Conservation (phyloP, 1,140 invertebrate species). For the Onthophagus taurus region DNA sequence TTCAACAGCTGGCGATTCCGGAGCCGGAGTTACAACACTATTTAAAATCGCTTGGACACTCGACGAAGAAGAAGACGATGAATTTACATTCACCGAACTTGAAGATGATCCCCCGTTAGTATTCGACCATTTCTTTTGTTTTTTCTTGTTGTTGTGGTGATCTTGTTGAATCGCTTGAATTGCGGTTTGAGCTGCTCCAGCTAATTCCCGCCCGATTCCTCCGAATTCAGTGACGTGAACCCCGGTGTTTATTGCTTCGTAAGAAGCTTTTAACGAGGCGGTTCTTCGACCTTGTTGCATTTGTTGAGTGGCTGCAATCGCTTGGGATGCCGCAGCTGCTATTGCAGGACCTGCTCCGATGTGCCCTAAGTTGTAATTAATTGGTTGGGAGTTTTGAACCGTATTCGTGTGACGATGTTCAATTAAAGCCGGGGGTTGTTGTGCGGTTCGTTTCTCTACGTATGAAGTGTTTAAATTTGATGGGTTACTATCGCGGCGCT, state of each 20-base stretch:
- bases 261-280: conserved; percentile 89
- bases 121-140: conserved; percentile 49
- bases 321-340: conserved; percentile 89
- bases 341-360: conserved; percentile 80
- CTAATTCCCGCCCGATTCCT: conserved; percentile 54
- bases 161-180: conserved; percentile 60
- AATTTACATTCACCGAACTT: no score
- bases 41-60: conserved; percentile 21
- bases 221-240: conserved; percentile 45
- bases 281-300: conserved; percentile 91
- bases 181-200: conserved; percentile 67
- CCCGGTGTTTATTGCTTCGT: conserved; percentile 71
- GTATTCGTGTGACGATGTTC: conserved; percentile 10
- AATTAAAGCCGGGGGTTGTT: conserved; percentile 20
- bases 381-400: conserved; percentile 16
- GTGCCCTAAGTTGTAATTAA: conserved; percentile 46
- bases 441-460: conserved; percentile 39
- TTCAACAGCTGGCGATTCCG: conserved; percentile 24
- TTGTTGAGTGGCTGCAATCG: conserved; percentile 92
- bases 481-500: conserved; percentile 30
- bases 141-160: conserved; percentile 49
- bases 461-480: conserved; percentile 27
- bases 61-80: no score
- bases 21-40: conserved; percentile 16
- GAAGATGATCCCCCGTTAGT: conserved; percentile 20